Conservation (phyloP, 2,797 vertebrate species). For the Triplophysa bombifrons region DNA sequence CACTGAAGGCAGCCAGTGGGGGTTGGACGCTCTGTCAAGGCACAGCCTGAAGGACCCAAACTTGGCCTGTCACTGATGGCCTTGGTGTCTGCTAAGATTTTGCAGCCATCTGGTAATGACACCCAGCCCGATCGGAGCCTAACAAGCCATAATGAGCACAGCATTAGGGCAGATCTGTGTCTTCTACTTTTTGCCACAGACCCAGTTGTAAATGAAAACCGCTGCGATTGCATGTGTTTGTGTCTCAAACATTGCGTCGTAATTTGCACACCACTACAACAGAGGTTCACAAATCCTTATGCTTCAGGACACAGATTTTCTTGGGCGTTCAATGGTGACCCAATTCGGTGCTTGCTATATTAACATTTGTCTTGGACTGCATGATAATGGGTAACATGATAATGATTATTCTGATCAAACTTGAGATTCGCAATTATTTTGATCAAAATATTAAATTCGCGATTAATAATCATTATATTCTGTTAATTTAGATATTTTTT, state of each 20-base stretch:
- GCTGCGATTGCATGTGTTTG: conserved; percentile 14
- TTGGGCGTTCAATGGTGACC: neutral
- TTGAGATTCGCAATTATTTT: no score
- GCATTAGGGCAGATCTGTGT: conserved; percentile 16
- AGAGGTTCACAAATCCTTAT: neutral
- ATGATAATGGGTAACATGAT: no score
- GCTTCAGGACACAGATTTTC: neutral
- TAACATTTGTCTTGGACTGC: neutral
- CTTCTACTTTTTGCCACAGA: conserved; percentile 34
- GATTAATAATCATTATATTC: no score
- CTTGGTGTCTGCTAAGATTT: conserved; percentile 46
- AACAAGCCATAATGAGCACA: conserved; percentile 49
- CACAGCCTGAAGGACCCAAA: conserved; percentile 47
- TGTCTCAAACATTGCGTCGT: conserved; percentile 22
- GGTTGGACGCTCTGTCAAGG: conserved; percentile 51
- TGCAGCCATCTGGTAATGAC: conserved; percentile 54
- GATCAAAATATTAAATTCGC: no score
- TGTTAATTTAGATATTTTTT: no score
- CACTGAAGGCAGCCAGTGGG: conserved; percentile 40
- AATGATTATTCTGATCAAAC: no score
- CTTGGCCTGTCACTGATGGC: conserved; percentile 45
- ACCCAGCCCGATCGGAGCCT: conserved; percentile 36
- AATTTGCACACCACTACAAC: neutral
- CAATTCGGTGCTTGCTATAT: neutral
- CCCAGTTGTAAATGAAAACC: conserved; percentile 31